phyloP scores from a whole-genome alignment of 2,888 invertebrate species.

The Chelonus formosanus region DNA sequence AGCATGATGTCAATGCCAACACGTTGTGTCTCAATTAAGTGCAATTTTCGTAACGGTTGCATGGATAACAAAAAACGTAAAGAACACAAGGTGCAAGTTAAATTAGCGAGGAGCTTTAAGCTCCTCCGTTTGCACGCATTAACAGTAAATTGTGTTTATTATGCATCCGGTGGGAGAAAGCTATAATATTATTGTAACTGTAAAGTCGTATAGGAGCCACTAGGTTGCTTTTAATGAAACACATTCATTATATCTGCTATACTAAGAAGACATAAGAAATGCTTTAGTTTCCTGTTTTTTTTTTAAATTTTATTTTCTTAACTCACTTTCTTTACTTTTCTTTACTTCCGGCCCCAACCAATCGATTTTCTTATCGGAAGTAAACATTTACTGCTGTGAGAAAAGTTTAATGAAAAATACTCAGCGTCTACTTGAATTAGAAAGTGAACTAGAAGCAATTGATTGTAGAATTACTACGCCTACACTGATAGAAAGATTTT shows the following conservation, averaged over 20 bases:
- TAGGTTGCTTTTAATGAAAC: slow-evolving; percentile 46
- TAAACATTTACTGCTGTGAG: too few species aligned
- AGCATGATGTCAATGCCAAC: slow-evolving; percentile 15
- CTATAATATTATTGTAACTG: slow-evolving; percentile 46
- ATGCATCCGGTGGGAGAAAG: slow-evolving; percentile 33
- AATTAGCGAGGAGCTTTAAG: slow-evolving; percentile 36
- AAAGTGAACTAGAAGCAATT: too few species aligned
- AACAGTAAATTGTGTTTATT: slow-evolving; percentile 42
- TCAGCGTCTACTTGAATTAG: too few species aligned
- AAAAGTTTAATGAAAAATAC: too few species aligned
- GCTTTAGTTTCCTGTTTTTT: slow-evolving; percentile 1
- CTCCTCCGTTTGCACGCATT: slow-evolving; percentile 30
- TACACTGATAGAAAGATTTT: not conserved
- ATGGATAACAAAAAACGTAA: slow-evolving; percentile 8
- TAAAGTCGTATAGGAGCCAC: slow-evolving; percentile 36
- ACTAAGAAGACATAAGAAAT: slow-evolving; percentile 9
- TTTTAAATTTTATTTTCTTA: slow-evolving; percentile 4
- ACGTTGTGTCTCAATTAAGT: slow-evolving; percentile 28
- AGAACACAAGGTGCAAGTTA: slow-evolving; percentile 23
- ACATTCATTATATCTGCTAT: slow-evolving; percentile 35
- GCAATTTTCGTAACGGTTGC: slow-evolving; percentile 26
- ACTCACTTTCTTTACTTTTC: too few species aligned
- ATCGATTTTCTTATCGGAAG: too few species aligned
- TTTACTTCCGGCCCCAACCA: too few species aligned
- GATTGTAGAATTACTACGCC: too few species aligned